Conservation (phyloP, 2,888 invertebrate species). For the Torymus auratus region DNA sequence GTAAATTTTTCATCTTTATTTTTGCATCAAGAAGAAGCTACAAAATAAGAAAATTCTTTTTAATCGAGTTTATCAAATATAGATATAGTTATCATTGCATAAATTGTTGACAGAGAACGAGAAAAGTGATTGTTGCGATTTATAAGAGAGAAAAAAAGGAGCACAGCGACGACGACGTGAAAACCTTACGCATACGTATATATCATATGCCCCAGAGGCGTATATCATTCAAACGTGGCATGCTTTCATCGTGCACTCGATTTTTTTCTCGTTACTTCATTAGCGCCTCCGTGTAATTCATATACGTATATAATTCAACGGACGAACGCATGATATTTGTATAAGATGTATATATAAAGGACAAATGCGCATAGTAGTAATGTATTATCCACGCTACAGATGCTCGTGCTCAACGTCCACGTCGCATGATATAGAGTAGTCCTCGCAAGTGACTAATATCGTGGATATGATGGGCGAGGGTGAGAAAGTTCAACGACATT, state of each 20-base stretch:
- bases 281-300: constrained; percentile 2
- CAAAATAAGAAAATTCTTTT: neutral
- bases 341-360: neutral
- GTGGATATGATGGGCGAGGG: too few relatives aligned
- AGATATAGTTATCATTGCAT: too few relatives aligned
- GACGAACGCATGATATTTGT: neutral
- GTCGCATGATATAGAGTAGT: too few relatives aligned
- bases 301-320: neutral
- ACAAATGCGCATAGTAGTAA: too few relatives aligned
- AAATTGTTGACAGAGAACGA: constrained; percentile 8
- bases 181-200: neutral
- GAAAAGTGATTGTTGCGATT: neutral
- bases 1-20: constrained; percentile 10
- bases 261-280: constrained; percentile 16
- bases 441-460: too few relatives aligned
- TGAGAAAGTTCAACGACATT: too few relatives aligned
- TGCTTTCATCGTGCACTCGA: neutral
- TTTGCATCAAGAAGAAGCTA: neutral
- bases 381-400: too few relatives aligned
- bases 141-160: neutral
- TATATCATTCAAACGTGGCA: neutral
- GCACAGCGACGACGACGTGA: constrained; percentile 10
- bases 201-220: constrained; percentile 1
- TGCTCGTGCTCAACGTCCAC: too few relatives aligned
- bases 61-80: too few relatives aligned